Evolutionary conservation across 2,113 vertebrate genomes (phyloP).

Genomic region (Zosterops pallidus): DNA sequence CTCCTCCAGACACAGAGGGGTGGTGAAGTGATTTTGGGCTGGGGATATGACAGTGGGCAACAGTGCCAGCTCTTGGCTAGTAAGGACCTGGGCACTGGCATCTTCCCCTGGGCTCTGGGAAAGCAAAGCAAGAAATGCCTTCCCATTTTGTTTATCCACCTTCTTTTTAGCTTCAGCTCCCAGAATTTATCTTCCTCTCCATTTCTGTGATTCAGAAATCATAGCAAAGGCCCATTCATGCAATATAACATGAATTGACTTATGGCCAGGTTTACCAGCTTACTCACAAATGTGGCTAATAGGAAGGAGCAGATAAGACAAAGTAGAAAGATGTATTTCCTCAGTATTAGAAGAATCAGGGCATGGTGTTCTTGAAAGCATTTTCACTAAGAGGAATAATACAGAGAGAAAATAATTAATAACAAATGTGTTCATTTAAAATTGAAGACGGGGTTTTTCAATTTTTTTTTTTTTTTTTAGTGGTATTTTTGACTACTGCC

Average conservation of each 20-base stretch:
- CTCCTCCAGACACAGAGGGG: accelerated
- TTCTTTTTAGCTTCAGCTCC: neutral
- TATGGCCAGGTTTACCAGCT: neutral
- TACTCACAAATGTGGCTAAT: neutral
- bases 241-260: neutral
- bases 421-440: conserved; percentile 4
- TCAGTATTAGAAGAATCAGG: neutral
- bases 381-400: neutral
- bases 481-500: conserved; percentile 3
- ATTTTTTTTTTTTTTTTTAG: neutral
- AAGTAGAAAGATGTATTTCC: neutral
- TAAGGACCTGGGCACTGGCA: neutral
- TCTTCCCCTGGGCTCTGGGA: neutral
- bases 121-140: neutral
- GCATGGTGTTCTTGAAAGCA: neutral
- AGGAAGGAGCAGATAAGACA: neutral
- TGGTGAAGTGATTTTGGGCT: neutral
- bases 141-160: neutral
- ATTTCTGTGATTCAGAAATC: neutral
- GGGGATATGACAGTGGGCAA: neutral
- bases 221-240: neutral
- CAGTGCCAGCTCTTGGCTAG: neutral
- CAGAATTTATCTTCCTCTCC: neutral
- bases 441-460: neutral
- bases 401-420: neutral